Percentiles rank a stretch among this genome's conserved stretches.
Evolutionary conservation across 2,888 invertebrate species (phyloP).

Genomic region (Drosophila nr. medialis): DNA sequence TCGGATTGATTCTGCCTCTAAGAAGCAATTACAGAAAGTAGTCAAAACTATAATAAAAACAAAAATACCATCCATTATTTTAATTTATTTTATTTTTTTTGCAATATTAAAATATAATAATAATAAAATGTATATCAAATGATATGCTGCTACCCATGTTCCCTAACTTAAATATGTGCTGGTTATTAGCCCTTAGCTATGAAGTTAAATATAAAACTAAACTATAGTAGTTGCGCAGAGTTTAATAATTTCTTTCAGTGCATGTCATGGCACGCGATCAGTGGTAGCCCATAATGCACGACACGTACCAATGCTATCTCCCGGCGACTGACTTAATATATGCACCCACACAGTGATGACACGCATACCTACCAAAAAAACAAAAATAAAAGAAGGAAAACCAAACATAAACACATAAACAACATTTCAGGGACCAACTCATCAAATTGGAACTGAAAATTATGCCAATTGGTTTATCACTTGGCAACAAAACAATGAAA

Average conservation of each 20-base stretch:
- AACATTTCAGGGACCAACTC: slow-evolving; percentile 41
- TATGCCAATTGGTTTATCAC: slow-evolving; percentile 75
- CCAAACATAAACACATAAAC: slow-evolving; percentile 29
- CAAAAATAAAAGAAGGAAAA: slow-evolving; percentile 23
- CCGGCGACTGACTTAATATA: slow-evolving; percentile 63
- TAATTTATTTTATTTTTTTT: not conserved
- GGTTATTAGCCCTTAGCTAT: not conserved
- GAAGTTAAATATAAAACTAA: not conserved
- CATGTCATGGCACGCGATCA: slow-evolving; percentile 71
- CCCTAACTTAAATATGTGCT: not conserved
- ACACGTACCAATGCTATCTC: slow-evolving; percentile 60
- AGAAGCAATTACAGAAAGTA: not conserved
- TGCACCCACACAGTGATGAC: slow-evolving; percentile 79
- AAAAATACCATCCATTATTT: not conserved
- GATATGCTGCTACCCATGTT: not conserved
- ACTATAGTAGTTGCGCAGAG: not conserved
- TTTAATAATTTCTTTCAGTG: slow-evolving; percentile 48
- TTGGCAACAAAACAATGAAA: slow-evolving; percentile 57
- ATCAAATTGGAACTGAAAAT: slow-evolving; percentile 73
- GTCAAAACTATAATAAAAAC: not conserved
- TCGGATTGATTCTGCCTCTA: not conserved
- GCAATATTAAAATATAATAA: not conserved
- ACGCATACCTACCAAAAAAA: slow-evolving; percentile 56
- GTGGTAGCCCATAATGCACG: slow-evolving; percentile 56
- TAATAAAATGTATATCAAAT: not conserved